phyloP scores from a whole-genome alignment of 2,888 invertebrate genomes.

The Diarsia mendica region DNA sequence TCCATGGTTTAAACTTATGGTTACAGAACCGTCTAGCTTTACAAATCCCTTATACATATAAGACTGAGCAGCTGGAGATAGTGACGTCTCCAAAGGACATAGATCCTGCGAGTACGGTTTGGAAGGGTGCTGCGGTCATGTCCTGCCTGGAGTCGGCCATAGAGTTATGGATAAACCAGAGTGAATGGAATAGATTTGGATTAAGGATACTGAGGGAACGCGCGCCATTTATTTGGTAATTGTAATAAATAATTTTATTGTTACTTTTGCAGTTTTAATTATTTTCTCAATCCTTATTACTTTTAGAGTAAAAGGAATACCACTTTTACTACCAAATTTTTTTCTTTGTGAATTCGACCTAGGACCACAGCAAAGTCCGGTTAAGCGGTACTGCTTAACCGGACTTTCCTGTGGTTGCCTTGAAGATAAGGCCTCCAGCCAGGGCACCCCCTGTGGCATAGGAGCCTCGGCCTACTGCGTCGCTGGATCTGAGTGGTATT shows the following conservation, averaged over 20 bases:
- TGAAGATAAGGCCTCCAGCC: too few species aligned
- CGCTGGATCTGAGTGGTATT: too few species aligned
- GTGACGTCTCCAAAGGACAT: conserved; percentile 97
- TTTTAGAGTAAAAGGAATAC: neutral
- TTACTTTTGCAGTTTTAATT: conserved; percentile 26
- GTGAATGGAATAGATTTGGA: conserved; percentile 96
- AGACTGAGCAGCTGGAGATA: conserved; percentile 96
- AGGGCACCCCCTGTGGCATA: too few species aligned
- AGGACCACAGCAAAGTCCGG: too few species aligned
- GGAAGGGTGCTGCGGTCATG: conserved; percentile 98
- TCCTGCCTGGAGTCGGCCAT: conserved; percentile 97
- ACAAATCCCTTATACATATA: conserved; percentile 95
- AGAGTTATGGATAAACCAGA: conserved; percentile 96
- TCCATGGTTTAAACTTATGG: conserved; percentile 95
- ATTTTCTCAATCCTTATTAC: neutral
- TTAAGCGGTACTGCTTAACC: too few species aligned
- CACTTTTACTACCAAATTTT: too few species aligned
- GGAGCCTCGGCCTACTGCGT: too few species aligned
- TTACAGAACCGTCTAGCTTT: conserved; percentile 95
- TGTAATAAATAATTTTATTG: conserved; percentile 35
- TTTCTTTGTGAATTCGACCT: too few species aligned
- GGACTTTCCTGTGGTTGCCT: too few species aligned
- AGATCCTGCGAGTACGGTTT: conserved; percentile 96
- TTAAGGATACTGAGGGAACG: conserved; percentile 96
- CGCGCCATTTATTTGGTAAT: conserved; percentile 97